Percentiles rank a stretch among this genome's conserved stretches.
These are phyloP conservation scores for Microtus obscurus DNA, from an alignment of 2,797 vertebrate genomes.

Conservation along the genomic window DNA sequence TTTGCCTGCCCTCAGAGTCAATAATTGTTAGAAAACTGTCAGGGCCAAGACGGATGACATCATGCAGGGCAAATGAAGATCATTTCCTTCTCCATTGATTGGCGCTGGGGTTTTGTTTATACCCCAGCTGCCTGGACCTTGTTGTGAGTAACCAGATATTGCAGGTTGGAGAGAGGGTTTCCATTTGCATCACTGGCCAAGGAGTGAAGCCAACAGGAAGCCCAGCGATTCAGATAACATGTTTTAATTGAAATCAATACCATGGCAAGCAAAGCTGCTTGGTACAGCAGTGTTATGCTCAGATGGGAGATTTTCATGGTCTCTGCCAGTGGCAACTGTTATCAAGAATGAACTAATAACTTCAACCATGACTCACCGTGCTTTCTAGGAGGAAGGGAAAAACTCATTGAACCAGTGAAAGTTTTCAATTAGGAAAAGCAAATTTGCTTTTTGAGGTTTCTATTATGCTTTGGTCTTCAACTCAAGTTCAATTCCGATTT, in stretches of 20 bases:
- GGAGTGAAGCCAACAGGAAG: constrained; percentile 70
- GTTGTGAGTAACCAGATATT: constrained; percentile 68
- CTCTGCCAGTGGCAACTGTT: constrained; percentile 52
- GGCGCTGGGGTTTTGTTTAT: constrained; percentile 47
- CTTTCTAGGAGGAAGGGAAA: constrained; percentile 55
- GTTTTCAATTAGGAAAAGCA: constrained; percentile 63
- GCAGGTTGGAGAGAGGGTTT: background rate
- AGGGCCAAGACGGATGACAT: constrained; percentile 77
- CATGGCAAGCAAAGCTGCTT: constrained; percentile 65
- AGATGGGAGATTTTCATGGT: constrained; percentile 74
- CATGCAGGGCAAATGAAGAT: constrained; percentile 54
- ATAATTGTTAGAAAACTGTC: constrained; percentile 72
- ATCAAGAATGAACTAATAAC: constrained; percentile 43
- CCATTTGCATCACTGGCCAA: constrained; percentile 52
- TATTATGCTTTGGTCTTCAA: constrained; percentile 32
- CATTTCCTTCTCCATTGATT: constrained; percentile 66
- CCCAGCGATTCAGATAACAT: constrained; percentile 66
- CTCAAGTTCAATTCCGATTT: constrained; percentile 51
- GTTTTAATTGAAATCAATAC: constrained; percentile 82
- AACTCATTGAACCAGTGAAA: constrained; percentile 25
- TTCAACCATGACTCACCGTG: constrained; percentile 58
- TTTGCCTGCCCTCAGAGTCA: constrained; percentile 50
- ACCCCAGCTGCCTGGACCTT: background rate
- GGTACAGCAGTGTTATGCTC: constrained; percentile 56
- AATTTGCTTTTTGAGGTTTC: constrained; percentile 19